phyloP scores from a whole-genome alignment of 2,113 vertebrate species.

The Mobula hypostoma region DNA sequence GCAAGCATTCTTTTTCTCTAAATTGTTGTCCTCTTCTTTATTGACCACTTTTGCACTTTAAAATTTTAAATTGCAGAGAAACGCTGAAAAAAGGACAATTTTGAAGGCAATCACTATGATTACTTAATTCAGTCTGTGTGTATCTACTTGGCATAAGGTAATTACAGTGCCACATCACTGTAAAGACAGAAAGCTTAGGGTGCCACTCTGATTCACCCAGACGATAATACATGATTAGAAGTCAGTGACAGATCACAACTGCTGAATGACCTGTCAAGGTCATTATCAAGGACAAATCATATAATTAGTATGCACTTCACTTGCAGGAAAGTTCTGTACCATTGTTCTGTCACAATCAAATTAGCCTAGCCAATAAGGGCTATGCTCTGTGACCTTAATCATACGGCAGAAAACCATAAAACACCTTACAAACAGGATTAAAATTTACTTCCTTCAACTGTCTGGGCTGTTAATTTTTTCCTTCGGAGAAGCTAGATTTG shows the following conservation, averaged over 20 bases:
- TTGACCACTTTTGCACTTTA: conserved; percentile 58
- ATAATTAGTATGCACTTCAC: conserved; percentile 94
- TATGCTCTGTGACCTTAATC: conserved; percentile 76
- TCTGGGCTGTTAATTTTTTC: conserved; percentile 74
- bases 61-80: conserved; percentile 71
- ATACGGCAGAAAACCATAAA: conserved; percentile 50
- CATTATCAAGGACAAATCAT: conserved; percentile 82
- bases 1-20: conserved; percentile 58
- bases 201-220: conserved; percentile 82
- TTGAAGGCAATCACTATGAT: conserved; percentile 74
- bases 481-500: conserved; percentile 85
- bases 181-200: conserved; percentile 73
- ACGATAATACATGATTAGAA: conserved; percentile 96
- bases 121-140: conserved; percentile 76
- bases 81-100: conserved; percentile 64
- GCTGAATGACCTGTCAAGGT: conserved; percentile 93
- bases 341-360: conserved; percentile 93
- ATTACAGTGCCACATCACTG: conserved; percentile 75
- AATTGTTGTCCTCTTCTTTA: conserved; percentile 69
- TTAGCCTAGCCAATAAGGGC: conserved; percentile 88
- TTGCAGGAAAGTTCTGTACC: conserved; percentile 68
- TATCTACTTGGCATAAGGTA: conserved; percentile 81
- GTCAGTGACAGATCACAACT: conserved; percentile 97
- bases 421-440: conserved; percentile 68
- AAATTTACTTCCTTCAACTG: conserved; percentile 68